Evolutionary conservation across 2,113 vertebrate genomes (phyloP).

Genomic region (Elephantulus edwardii): DNA sequence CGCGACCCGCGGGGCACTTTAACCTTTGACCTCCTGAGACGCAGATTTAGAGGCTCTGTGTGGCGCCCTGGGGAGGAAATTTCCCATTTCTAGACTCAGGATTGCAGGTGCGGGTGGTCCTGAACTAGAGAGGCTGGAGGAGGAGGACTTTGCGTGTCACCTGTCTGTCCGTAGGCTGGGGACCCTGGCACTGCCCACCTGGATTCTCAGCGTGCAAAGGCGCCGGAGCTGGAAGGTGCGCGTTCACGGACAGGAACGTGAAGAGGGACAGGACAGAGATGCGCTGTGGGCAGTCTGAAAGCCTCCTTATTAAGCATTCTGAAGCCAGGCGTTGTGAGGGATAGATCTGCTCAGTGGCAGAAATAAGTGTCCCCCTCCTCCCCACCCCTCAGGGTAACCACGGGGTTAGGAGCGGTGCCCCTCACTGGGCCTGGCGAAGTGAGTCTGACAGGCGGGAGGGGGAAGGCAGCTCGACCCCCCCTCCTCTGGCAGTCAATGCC

Average conservation of each 20-base stretch:
- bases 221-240: background rate
- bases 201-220: background rate
- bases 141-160: background rate
- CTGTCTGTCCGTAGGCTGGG: background rate
- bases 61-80: background rate
- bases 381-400: background rate
- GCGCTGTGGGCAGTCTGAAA: background rate
- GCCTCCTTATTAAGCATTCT: conserved; percentile 14
- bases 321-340: too few species aligned
- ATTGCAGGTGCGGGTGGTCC: too few species aligned
- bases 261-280: background rate
- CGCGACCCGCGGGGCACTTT: background rate
- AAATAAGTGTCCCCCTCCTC: background rate
- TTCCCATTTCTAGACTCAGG: background rate
- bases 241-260: background rate
- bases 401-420: background rate
- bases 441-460: background rate
- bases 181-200: background rate
- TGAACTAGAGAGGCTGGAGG: background rate
- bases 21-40: conserved; percentile 50
- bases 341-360: background rate
- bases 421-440: background rate
- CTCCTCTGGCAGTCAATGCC: background rate
- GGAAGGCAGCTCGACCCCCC: background rate
- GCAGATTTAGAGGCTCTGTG: background rate